Evolutionary conservation across 2,797 vertebrate genomes (phyloP).

Genomic region (Ciconia nigra): DNA sequence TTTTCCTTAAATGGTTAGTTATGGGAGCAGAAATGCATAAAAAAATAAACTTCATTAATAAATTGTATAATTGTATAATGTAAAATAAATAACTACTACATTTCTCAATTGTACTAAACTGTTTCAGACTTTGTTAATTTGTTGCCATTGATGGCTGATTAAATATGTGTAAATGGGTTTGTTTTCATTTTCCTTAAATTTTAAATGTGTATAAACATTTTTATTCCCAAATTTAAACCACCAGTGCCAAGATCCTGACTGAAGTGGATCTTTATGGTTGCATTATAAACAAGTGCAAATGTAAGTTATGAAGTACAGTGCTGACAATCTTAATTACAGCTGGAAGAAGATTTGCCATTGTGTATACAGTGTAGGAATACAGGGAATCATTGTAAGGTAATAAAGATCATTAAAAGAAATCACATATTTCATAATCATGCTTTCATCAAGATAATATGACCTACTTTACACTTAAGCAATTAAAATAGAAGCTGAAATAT

Average conservation of each 20-base stretch:
- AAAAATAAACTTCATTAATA: neutral
- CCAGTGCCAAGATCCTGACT: slow-evolving; percentile 46
- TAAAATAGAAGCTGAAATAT: slow-evolving; percentile 27
- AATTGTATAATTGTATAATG: neutral
- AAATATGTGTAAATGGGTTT: slow-evolving; percentile 41
- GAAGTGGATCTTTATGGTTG: slow-evolving; percentile 17
- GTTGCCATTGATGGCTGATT: neutral
- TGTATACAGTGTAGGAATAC: neutral
- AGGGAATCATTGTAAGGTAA: neutral
- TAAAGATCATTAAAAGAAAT: neutral
- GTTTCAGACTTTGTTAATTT: neutral
- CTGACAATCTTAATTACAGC: neutral
- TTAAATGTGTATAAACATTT: slow-evolving; percentile 50
- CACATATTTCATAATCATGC: neutral
- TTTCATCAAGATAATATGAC: neutral
- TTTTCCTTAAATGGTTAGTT: neutral
- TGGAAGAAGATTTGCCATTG: neutral
- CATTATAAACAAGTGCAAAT: neutral
- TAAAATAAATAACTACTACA: neutral
- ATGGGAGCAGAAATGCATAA: neutral
- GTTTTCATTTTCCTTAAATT: slow-evolving; percentile 23
- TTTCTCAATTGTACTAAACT: neutral
- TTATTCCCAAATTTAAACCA: slow-evolving; percentile 56
- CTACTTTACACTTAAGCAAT: neutral
- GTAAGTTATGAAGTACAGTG: neutral